Percentiles rank a stretch among this genome's conserved stretches.
phyloP scores from a whole-genome alignment of 2,113 vertebrate species.

The Penelope pileata region DNA sequence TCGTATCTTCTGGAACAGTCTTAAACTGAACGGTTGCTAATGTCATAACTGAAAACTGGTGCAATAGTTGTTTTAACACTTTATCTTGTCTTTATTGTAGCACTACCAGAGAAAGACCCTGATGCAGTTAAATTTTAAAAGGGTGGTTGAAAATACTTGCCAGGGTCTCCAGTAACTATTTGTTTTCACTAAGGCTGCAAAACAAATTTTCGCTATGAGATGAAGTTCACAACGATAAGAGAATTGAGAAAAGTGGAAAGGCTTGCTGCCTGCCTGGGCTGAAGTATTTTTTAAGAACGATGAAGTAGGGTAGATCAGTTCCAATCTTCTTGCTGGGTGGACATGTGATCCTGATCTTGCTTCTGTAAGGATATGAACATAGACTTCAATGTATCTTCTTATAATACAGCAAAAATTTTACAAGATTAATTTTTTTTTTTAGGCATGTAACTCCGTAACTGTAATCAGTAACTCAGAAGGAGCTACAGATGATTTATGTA shows the following conservation, averaged over 20 bases:
- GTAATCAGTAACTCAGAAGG: not conserved
- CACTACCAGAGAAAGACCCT: not conserved
- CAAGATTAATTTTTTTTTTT: not conserved
- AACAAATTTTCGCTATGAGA: conserved; percentile 8
- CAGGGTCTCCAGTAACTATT: not conserved
- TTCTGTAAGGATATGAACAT: not conserved
- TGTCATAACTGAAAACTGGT: not conserved
- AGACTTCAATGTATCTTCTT: not conserved
- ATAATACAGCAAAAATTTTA: not conserved
- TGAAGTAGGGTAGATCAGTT: not conserved
- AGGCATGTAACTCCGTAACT: not conserved
- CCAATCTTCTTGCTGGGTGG: not conserved
- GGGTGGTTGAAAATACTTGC: not conserved
- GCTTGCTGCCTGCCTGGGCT: no score
- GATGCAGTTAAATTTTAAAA: conserved; percentile 1
- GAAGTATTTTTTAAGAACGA: not conserved
- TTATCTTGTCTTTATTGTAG: not conserved
- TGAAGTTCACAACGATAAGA: no score
- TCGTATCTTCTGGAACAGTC: not conserved
- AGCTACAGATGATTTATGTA: not conserved
- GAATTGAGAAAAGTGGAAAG: no score
- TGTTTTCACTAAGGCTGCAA: conserved; percentile 42
- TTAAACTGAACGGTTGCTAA: not conserved
- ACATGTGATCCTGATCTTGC: not conserved
- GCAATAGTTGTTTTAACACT: conserved; percentile 1